Percentiles rank a stretch among this genome's conserved stretches.
Evolutionary conservation across 1,140 invertebrate species (phyloP).

Genomic region (Aphis craccivora): DNA sequence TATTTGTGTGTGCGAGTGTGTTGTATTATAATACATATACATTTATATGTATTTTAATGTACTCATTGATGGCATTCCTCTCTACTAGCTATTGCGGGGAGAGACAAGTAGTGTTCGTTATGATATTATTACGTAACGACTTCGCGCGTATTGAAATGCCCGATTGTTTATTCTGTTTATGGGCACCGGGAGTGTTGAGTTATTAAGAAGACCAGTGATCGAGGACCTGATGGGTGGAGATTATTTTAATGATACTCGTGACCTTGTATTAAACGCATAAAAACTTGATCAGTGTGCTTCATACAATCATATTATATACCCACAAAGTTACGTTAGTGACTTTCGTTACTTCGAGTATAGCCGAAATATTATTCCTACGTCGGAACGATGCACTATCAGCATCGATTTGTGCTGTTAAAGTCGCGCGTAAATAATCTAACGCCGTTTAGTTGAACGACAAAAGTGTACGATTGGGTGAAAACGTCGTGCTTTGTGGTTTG

Average conservation of each 20-base stretch:
- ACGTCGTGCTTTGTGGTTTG: background rate
- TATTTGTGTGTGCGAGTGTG: background rate
- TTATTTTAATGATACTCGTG: background rate
- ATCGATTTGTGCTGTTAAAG: background rate
- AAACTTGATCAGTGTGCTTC: background rate
- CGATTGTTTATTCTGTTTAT: background rate
- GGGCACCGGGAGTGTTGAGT: background rate
- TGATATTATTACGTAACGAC: background rate
- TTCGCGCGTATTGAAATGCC: background rate
- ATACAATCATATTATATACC: background rate
- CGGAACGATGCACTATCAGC: too few relatives aligned
- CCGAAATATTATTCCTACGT: too few relatives aligned
- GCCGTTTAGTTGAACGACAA: too few relatives aligned
- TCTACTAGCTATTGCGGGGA: background rate
- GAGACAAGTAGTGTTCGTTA: background rate
- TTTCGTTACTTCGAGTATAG: background rate
- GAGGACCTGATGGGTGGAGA: background rate
- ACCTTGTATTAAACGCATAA: background rate
- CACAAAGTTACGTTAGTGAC: background rate
- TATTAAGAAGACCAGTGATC: conserved; percentile 3
- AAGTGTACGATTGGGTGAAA: background rate
- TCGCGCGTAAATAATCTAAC: background rate
- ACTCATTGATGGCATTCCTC: background rate
- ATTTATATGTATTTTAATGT: background rate
- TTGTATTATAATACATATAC: background rate